These are phyloP conservation scores for Hydrolagus colliei DNA, from an alignment of 2,797 vertebrate species.

Conservation along the genomic window DNA sequence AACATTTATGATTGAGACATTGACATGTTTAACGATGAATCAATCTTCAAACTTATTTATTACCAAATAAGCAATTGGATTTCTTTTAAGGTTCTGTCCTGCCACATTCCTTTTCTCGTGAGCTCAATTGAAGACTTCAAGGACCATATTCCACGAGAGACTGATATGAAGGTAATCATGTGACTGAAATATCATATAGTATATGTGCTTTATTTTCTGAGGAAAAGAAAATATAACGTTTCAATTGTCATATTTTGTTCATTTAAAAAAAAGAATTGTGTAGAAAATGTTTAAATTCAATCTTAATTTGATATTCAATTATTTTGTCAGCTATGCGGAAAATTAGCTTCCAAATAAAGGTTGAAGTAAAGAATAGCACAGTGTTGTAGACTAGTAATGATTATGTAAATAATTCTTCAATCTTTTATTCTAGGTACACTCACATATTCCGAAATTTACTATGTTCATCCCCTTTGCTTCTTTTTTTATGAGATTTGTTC, in stretches of 20 bases:
- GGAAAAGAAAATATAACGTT: neutral
- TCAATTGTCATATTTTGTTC: no score
- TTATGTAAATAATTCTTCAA: neutral
- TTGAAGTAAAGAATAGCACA: no score
- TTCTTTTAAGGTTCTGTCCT: conserved; percentile 80
- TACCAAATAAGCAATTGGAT: neutral
- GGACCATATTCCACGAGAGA: conserved; percentile 98
- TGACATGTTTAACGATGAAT: neutral
- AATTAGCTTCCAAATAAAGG: no score
- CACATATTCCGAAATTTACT: no score
- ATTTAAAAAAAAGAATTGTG: no score
- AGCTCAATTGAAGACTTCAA: conserved; percentile 98
- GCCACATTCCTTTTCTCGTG: conserved; percentile 97
- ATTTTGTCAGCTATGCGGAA: no score
- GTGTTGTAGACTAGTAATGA: no score
- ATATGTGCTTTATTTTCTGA: neutral
- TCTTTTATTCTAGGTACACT: no score
- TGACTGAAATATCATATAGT: neutral
- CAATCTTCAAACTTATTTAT: conserved; percentile 32
- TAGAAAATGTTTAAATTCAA: no score
- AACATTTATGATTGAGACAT: neutral
- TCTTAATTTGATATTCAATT: no score
- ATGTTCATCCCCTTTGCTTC: no score
- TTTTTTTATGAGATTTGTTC: conserved; percentile 28
- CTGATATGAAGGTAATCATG: conserved; percentile 90